Evolutionary conservation across 2,797 vertebrate species (phyloP).

Genomic region (Rhinogobio ventralis): DNA sequence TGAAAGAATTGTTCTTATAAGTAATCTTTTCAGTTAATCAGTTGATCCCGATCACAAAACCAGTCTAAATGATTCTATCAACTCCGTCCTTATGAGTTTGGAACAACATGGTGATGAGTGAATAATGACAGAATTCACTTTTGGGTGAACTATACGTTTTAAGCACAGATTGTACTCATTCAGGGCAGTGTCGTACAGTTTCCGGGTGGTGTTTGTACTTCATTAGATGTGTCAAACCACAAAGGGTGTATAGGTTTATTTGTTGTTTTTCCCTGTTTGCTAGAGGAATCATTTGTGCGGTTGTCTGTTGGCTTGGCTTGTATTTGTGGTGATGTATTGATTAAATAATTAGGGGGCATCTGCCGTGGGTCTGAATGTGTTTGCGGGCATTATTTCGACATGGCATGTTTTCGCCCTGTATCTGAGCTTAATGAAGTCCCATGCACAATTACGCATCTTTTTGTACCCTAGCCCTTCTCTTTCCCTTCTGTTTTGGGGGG

Average conservation of each 20-base stretch:
- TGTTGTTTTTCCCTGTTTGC: not conserved
- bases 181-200: not conserved
- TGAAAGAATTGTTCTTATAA: not conserved
- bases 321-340: slow-evolving; percentile 31
- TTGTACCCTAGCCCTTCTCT: slow-evolving; percentile 3
- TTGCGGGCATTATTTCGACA: slow-evolving; percentile 17
- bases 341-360: slow-evolving; percentile 41
- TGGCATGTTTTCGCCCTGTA: slow-evolving; percentile 28
- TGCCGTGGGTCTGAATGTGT: slow-evolving; percentile 8
- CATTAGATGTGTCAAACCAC: not conserved
- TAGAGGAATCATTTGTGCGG: not conserved
- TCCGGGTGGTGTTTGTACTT: not conserved
- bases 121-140: not conserved
- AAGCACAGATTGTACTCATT: not conserved
- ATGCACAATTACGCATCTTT: slow-evolving; percentile 28
- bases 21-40: not conserved
- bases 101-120: not conserved
- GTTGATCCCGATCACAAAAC: not conserved
- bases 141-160: not conserved
- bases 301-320: not conserved
- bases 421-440: slow-evolving; percentile 33
- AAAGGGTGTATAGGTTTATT: not conserved
- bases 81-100: not conserved
- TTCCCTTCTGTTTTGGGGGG: slow-evolving; percentile 60
- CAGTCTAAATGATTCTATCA: not conserved